Evolutionary conservation across 2,888 invertebrate species (phyloP), one percentile per base, ranked within the genome.

Genomic region (Kuschelorhynchus macadamiae): DNA sequence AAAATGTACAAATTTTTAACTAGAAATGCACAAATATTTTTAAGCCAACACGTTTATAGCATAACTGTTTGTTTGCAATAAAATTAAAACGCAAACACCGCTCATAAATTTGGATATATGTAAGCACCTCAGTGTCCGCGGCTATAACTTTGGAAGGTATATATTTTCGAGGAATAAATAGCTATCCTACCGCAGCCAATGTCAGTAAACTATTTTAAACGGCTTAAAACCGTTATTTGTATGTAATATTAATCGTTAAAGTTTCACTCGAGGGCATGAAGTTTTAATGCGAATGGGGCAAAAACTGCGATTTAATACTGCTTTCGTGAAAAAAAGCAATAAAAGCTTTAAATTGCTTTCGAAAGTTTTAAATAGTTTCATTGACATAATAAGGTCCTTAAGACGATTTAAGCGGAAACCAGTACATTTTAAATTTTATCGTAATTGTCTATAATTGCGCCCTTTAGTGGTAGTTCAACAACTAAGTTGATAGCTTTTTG

Each of bases 241-340:
- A 59, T 49, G 57, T 46, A 59, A 59, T 47, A 47, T 47, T 59
- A 59, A 47, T 59, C 46, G 57, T 17, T 46, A 47, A 47, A 59
- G 57, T 59, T 59, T 47, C 17, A 41, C 44, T 9, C 30, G 42
- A 18, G 56, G 56, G 25, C 17, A n/a, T 33, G 17, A 52, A 11
- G 50, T 18, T 33, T 16, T 8, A 49, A 49, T 32, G 17, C 49
- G 49, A 30, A 49, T 14, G 8, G 5, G 17, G 11, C 49, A 32
- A 17, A 49, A 47, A 16, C 55, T 12, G 55, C 30, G 21, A 55
- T 55, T 53, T 25, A 30, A 25, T 55, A 55, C 42, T 42, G 55
- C 41, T 55, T 55, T 5, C 0, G 14, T 21, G 17, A 11, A 32
- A 14, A 17, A 9, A 16, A 17, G 36, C 14, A 32, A 32, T 16